phyloP scores from a whole-genome alignment of 1,140 invertebrate genomes.

The Macrosteles quadrilineatus region DNA sequence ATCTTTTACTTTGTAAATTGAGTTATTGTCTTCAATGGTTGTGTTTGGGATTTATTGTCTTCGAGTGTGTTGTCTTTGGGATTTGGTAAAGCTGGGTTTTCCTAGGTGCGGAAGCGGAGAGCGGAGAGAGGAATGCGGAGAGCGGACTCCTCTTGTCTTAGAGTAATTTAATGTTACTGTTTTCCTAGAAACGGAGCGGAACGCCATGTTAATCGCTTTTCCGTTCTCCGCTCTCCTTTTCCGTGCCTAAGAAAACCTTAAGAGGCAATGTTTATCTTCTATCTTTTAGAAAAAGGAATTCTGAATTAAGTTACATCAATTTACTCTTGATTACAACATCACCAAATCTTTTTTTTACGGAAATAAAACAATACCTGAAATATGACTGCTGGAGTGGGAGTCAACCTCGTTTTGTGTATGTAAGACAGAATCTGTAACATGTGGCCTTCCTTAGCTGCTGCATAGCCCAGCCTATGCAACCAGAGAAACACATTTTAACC shows the following conservation, averaged over 20 bases:
- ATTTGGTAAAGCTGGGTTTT: too few species aligned
- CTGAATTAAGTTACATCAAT: not conserved
- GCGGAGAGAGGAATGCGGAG: too few species aligned
- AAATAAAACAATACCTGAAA: not conserved
- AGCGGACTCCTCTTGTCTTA: too few species aligned
- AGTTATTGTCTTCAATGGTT: too few species aligned
- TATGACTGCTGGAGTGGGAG: not conserved
- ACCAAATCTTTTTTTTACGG: not conserved
- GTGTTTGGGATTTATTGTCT: too few species aligned
- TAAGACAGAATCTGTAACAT: constrained; percentile 11
- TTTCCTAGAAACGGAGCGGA: too few species aligned
- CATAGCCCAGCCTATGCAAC: constrained; percentile 13
- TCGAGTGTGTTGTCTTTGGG: too few species aligned
- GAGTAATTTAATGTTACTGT: too few species aligned
- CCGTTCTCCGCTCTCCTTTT: too few species aligned
- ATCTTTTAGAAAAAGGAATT: not conserved
- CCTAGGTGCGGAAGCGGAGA: too few species aligned
- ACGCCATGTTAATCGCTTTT: too few species aligned
- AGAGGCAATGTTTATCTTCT: not conserved
- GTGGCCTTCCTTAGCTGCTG: constrained; percentile 22
- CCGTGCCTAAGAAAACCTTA: not conserved
- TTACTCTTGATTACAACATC: not conserved
- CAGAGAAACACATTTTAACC: not conserved
- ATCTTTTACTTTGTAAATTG: too few species aligned
- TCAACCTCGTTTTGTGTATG: constrained; percentile 11